Percentiles rank a stretch among this genome's conserved stretches.
Evolutionary conservation across 2,113 vertebrate species (phyloP).

Genomic region (Falcunculus frontatus): DNA sequence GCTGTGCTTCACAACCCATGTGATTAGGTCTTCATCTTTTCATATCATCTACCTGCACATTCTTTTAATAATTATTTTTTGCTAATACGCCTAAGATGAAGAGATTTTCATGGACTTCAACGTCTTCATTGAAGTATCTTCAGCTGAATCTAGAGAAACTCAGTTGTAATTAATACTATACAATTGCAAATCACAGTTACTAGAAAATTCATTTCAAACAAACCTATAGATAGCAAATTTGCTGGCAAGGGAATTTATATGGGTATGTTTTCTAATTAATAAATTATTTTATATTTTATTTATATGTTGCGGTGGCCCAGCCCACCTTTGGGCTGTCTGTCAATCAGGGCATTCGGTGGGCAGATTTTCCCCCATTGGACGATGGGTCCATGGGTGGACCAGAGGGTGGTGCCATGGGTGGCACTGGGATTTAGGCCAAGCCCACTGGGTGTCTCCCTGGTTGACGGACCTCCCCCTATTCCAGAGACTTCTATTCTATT

Average conservation of each 20-base stretch:
- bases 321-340: too few species aligned
- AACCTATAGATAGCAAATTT: neutral
- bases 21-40: neutral
- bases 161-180: neutral
- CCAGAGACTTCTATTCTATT: too few species aligned
- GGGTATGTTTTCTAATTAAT: neutral
- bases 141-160: neutral
- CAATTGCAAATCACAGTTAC: neutral
- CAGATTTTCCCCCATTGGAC: too few species aligned
- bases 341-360: too few species aligned
- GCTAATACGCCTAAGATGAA: neutral
- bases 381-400: too few species aligned
- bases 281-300: neutral
- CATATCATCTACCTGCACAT: neutral
- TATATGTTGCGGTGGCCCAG: too few species aligned
- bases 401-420: too few species aligned
- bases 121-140: neutral
- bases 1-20: neutral
- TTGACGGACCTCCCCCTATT: too few species aligned
- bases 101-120: neutral
- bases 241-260: neutral
- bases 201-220: neutral
- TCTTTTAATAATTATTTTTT: neutral
- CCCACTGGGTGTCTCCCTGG: too few species aligned
- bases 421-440: too few species aligned